Evolutionary conservation across 2,113 vertebrate genomes (phyloP).

Genomic region (Aegotheles bennettii): DNA sequence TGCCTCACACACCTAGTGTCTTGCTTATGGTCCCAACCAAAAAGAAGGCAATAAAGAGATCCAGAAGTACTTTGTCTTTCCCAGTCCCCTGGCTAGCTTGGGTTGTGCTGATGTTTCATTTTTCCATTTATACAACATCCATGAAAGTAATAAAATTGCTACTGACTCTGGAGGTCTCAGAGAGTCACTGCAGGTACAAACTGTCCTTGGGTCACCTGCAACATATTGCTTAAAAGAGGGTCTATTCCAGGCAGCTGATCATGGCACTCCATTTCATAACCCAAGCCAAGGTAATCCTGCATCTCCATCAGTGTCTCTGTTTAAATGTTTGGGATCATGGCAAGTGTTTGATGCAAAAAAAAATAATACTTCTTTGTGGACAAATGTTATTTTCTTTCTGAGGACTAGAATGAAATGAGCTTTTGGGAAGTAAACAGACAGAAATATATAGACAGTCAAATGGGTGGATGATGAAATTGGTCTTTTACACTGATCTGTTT

Average conservation of each 20-base stretch:
- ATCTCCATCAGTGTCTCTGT: neutral
- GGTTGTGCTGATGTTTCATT: neutral
- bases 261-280: neutral
- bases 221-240: neutral
- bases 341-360: neutral
- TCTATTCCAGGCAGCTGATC: neutral
- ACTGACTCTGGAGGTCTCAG: neutral
- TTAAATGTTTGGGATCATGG: neutral
- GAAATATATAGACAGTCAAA: neutral
- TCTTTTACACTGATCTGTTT: neutral
- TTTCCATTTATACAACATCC: neutral
- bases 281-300: neutral
- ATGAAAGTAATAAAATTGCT: neutral
- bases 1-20: fast-evolving
- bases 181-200: neutral
- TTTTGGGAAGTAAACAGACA: neutral
- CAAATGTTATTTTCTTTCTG: neutral
- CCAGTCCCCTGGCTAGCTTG: neutral
- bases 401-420: neutral
- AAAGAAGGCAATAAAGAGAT: neutral
- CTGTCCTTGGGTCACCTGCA: neutral
- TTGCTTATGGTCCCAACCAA: neutral
- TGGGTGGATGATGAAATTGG: neutral
- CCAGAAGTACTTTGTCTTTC: neutral
- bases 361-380: neutral